These are phyloP conservation scores for Ctenosaura bakeri DNA, from an alignment of 2,797 vertebrate species.

Conservation along the genomic window DNA sequence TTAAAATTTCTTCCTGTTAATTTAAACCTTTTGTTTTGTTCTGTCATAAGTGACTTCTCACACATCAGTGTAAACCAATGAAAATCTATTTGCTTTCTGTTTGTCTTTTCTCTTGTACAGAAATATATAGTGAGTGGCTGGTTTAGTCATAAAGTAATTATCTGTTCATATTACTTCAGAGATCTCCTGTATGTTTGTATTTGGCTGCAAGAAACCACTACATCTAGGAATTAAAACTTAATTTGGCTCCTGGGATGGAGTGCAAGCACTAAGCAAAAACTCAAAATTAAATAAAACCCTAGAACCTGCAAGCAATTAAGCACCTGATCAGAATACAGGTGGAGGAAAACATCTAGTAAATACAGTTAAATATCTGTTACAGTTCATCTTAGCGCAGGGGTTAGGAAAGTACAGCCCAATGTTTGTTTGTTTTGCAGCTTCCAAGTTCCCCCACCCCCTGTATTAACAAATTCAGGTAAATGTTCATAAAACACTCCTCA, in stretches of 20 bases:
- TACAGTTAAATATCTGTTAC: neutral
- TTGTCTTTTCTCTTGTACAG: conserved; percentile 2
- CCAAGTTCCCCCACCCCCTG: too few species aligned
- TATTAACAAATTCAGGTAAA: too few species aligned
- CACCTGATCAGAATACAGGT: neutral
- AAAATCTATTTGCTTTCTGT: neutral
- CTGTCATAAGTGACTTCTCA: neutral
- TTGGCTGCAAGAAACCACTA: neutral
- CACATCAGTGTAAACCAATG: neutral
- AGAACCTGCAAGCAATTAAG: neutral
- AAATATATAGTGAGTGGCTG: neutral
- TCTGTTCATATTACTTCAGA: neutral
- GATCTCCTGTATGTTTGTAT: neutral
- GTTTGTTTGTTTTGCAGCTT: too few species aligned
- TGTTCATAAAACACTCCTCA: too few species aligned
- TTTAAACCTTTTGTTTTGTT: conserved; percentile 28
- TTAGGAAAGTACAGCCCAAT: too few species aligned
- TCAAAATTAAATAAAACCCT: neutral
- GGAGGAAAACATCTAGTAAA: neutral
- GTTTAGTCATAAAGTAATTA: neutral
- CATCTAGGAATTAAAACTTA: neutral
- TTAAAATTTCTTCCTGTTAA: conserved; percentile 13
- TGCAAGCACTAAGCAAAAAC: neutral
- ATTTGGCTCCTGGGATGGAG: neutral
- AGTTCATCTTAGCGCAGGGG: neutral